Base-by-base conservation (phyloP, 1,140 invertebrate genomes). In the Babylonia areolata region DNA sequence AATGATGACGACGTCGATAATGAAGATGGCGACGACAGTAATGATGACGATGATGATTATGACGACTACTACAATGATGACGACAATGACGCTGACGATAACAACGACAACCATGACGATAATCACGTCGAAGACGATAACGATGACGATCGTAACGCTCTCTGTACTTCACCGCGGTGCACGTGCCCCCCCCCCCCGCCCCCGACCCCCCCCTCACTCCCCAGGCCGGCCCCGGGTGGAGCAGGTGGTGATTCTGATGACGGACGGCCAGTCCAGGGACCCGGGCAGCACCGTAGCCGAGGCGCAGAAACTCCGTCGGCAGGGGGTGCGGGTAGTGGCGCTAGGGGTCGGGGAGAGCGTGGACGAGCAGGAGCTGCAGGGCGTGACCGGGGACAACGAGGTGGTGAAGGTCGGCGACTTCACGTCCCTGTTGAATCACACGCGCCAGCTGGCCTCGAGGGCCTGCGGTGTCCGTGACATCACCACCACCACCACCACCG, bases 311-410 rank as follows among this genome's bases (percentile, higher is more conserved):
- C 87, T 89, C 1, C 88, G 84, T 40, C 85, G 90, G 6, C 84
- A 86, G 0, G 93, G 92, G 9, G 90, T 93, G 64, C 82, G 90
- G 15, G 87, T 93, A 20, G 92, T 92, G 82, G 91, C 91, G 0
- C 90, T 93, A 35, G 93, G 93, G 0, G 91, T 94, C 12, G 93
- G 92, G 1, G 78, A 90, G 20, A 40, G 78, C 9, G 87, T 90
- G 20, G 89, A 91, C 23, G 11, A 83, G 31, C 37, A 86, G 28
- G 92, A 93, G 86, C 87, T 93, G 20, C 81, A 89, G 12, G 86
- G 75, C 20, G 91, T 93, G 28, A 92, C 91, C 1, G 73, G 77
- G 15, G 85, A 88, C n/a, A 86, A 92, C 28, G 90, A 89, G 86
- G 90, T 91, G 9, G 90, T 91, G 81, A 88, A n/a, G n/a, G 91